Percentiles rank a stretch among this genome's conserved stretches.
Evolutionary conservation across 2,888 invertebrate species (phyloP).

Genomic region (Amblyjoppa fuscipennis): DNA sequence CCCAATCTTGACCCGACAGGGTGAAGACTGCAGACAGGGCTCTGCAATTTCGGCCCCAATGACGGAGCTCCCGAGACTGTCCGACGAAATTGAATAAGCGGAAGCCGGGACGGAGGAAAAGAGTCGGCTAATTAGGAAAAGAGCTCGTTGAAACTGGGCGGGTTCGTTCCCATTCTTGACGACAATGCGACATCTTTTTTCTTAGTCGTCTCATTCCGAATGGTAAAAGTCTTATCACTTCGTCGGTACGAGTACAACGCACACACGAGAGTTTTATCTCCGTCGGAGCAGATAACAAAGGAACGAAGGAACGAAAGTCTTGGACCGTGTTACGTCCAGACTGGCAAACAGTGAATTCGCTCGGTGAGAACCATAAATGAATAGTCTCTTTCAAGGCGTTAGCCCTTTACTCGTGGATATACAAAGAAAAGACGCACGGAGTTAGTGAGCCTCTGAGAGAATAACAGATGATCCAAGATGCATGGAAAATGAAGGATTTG

Average conservation of each 20-base stretch:
- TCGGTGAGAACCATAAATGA: too few species aligned
- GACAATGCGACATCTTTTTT: neutral
- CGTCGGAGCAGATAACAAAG: too few species aligned
- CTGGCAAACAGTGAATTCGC: too few species aligned
- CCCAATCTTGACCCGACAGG: neutral
- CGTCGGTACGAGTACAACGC: neutral
- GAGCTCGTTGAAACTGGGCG: neutral
- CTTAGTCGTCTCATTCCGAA: neutral
- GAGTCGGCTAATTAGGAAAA: constrained; percentile 28
- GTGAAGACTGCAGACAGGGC: constrained; percentile 44
- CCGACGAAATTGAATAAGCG: constrained; percentile 74
- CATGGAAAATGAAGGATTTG: too few species aligned
- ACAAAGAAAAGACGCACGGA: too few species aligned
- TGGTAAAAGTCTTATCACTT: neutral
- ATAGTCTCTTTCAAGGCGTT: too few species aligned
- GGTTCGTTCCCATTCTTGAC: neutral
- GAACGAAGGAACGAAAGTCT: too few species aligned
- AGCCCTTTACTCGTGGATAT: too few species aligned
- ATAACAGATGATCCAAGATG: too few species aligned
- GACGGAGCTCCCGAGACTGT: constrained; percentile 31
- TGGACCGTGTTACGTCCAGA: too few species aligned
- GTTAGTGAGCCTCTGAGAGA: too few species aligned
- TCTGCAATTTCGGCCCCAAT: constrained; percentile 77
- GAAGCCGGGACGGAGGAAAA: neutral
- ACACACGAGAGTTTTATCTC: neutral